Conservation (phyloP, 2,888 invertebrate species). For the Cheilosia scutellata region DNA sequence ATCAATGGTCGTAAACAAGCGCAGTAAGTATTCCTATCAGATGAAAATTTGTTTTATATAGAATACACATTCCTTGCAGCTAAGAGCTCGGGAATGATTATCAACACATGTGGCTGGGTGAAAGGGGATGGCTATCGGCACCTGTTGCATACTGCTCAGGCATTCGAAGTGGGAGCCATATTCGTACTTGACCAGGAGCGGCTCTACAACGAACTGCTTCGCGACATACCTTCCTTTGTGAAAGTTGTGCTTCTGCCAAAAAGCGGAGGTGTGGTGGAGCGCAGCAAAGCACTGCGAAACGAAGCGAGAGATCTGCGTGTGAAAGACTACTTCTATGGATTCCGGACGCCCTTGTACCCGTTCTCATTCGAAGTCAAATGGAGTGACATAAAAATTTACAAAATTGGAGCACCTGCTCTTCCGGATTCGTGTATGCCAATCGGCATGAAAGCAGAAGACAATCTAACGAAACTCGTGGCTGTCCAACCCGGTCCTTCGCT, state of each 20-base stretch:
- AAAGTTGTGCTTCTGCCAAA: slow-evolving; percentile 96
- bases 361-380: slow-evolving; percentile 98
- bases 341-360: slow-evolving; percentile 92
- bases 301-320: slow-evolving; percentile 93
- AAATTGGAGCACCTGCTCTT: slow-evolving; percentile 96
- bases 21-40: slow-evolving; percentile 86
- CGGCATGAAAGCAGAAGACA: slow-evolving; percentile 96
- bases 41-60: not conserved
- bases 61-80: slow-evolving; percentile 84
- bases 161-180: slow-evolving; percentile 98
- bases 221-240: slow-evolving; percentile 97
- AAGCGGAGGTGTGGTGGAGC: slow-evolving; percentile 98
- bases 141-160: slow-evolving; percentile 94
- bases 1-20: slow-evolving; percentile 93
- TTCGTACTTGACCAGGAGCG: slow-evolving; percentile 98
- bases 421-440: slow-evolving; percentile 98
- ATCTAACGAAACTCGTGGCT: slow-evolving; percentile 93
- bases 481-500: slow-evolving; percentile 91
- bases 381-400: slow-evolving; percentile 94
- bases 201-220: slow-evolving; percentile 95
- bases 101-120: slow-evolving; percentile 99
- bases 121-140: slow-evolving; percentile 95
- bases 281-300: slow-evolving; percentile 89
- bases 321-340: slow-evolving; percentile 98
- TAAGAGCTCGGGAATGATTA: slow-evolving; percentile 94